Base-by-base conservation (phyloP, 2,797 vertebrate species). In the Myiotriccus ornatus region DNA sequence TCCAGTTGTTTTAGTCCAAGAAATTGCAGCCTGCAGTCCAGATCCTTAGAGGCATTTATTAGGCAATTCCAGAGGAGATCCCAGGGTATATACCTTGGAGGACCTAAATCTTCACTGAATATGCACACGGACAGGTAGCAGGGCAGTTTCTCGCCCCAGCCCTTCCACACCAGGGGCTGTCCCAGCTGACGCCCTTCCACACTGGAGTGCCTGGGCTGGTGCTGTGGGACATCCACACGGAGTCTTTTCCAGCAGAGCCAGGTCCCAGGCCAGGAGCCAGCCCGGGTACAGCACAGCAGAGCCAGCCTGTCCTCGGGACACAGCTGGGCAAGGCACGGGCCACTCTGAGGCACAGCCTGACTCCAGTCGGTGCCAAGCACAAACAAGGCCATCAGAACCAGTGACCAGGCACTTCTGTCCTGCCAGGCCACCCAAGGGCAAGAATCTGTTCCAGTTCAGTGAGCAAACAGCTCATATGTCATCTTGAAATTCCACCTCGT, bases 11-110 rank as follows among this genome's bases (percentile, higher is more conserved):
- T 79, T 57, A 57, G 60, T 27, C 39, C 82, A 67, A 60, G 67
- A 90, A 94, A 95, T 22, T 50, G 85, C 74, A 88, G 50, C 83
- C 79, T 63, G 78, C 63, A 73, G 74, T 84, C 83, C 67, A 78
- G 76, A 75, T 93, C 56, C 88, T 89, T 57, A 63, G 34, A 71
- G 57, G 62, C 46, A 68, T 71, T 85, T 93, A 53, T 68, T n/a
- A 63, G 23, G 52, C 73, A 70, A n/a, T 71, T 47, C 41, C 43
- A n/a, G 25, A 67, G 44, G 59, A 82, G 70, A 53, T 53, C 15
- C 20, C 83, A 44, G 63, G 47, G 24, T 6, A 28, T 19, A 76
- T 25, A 65, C 59, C 32, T 74, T 46, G 34, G 55, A 84, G 79
- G 71, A 68, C 56, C 18, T 35, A 24, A 59, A 52, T 78, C n/a